Evolutionary conservation across 2,888 invertebrate genomes (phyloP).

Genomic region (Dexiosoma caninum): DNA sequence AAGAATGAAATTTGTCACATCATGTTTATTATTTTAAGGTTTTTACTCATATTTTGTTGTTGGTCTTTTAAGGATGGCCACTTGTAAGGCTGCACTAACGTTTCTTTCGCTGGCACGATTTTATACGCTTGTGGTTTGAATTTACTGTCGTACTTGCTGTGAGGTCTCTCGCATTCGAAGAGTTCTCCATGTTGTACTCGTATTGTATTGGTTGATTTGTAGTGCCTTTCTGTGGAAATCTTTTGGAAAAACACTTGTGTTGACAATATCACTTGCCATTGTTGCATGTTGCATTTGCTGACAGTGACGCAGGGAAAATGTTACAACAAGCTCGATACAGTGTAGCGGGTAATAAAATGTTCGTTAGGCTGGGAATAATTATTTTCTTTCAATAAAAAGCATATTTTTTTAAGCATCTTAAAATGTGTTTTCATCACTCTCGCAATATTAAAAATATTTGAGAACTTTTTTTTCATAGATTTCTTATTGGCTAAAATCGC

Average conservation of each 20-base stretch:
- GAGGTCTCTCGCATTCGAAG: constrained; percentile 26
- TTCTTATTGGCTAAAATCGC: too few species aligned
- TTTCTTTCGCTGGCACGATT: constrained; percentile 50
- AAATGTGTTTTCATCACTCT: too few species aligned
- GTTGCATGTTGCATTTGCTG: not conserved
- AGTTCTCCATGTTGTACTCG: constrained; percentile 1
- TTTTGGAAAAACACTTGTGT: constrained; percentile 50
- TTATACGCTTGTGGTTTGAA: constrained; percentile 31
- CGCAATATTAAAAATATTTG: too few species aligned
- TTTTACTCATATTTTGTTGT: constrained; percentile 19
- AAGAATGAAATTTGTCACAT: constrained; percentile 59
- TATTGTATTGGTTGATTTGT: too few species aligned
- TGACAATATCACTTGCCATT: constrained; percentile 37
- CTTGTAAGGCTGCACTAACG: constrained; percentile 54
- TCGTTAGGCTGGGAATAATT: not conserved
- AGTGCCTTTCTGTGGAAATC: constrained; percentile 47
- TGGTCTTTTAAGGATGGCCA: constrained; percentile 9
- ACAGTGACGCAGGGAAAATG: constrained; percentile 26
- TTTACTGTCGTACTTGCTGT: constrained; percentile 22
- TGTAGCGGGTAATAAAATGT: not conserved
- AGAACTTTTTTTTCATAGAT: too few species aligned
- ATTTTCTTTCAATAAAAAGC: not conserved
- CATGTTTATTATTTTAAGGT: constrained; percentile 60
- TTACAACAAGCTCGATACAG: not conserved
- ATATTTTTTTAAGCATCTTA: not conserved